Conservation (phyloP, 2,797 vertebrate species). For the Phataginus tetradactyla region DNA sequence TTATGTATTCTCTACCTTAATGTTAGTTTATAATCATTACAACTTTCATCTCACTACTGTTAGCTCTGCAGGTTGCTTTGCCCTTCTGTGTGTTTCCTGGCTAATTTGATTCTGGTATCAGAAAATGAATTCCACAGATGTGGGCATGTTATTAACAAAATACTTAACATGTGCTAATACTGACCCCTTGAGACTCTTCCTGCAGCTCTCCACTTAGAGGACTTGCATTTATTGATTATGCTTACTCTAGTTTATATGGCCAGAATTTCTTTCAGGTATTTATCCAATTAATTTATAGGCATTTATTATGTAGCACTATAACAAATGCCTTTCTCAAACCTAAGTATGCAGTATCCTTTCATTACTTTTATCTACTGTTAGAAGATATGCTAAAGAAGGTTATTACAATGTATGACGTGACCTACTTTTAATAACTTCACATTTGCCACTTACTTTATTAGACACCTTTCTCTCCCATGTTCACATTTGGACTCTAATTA, state of each 20-base stretch:
- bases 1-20: neutral
- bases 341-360: constrained; percentile 35
- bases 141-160: constrained; percentile 70
- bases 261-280: constrained; percentile 43
- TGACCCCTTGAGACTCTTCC: constrained; percentile 55
- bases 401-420: constrained; percentile 71
- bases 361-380: constrained; percentile 71
- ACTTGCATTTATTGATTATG: constrained; percentile 54
- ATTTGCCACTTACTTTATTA: constrained; percentile 78
- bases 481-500: constrained; percentile 76
- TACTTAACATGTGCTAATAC: constrained; percentile 62
- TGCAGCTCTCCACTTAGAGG: constrained; percentile 15
- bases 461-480: constrained; percentile 70
- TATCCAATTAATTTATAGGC: constrained; percentile 66
- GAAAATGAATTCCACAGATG: constrained; percentile 63
- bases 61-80: constrained; percentile 50
- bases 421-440: constrained; percentile 80
- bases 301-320: neutral
- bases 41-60: constrained; percentile 33
- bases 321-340: constrained; percentile 47
- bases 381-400: constrained; percentile 63
- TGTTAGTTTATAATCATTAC: constrained; percentile 52
- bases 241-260: constrained; percentile 13
- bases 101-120: constrained; percentile 68
- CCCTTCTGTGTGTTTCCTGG: constrained; percentile 39